Evolutionary conservation across 1,140 invertebrate genomes (phyloP).

Genomic region (Laodelphax striatellus): DNA sequence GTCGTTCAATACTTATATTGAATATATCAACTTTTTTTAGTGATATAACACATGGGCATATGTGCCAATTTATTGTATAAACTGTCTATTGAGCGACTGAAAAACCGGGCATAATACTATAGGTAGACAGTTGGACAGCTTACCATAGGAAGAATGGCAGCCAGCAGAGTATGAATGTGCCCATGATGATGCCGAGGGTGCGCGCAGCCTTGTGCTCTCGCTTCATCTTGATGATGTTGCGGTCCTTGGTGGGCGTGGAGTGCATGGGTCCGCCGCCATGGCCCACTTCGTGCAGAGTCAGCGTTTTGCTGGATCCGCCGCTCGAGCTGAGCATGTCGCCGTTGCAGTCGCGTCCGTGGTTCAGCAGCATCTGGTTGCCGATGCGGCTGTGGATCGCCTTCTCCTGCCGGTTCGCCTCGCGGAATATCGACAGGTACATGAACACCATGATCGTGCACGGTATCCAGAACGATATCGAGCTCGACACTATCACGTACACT

Average conservation of each 20-base stretch:
- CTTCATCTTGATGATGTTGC: slow-evolving; percentile 80
- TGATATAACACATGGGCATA: too few species aligned
- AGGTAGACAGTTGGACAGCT: too few species aligned
- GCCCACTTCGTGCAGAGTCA: slow-evolving; percentile 56
- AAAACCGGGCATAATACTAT: too few species aligned
- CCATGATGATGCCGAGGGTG: slow-evolving; percentile 88
- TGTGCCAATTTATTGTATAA: too few species aligned
- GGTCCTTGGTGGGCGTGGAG: slow-evolving; percentile 74
- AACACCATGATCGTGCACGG: slow-evolving; percentile 90
- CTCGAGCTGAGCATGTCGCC: slow-evolving; percentile 38
- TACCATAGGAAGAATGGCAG: slow-evolving; percentile 92
- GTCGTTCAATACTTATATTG: too few species aligned
- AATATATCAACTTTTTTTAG: too few species aligned
- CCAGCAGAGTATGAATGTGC: slow-evolving; percentile 89
- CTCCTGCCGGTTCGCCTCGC: slow-evolving; percentile 83
- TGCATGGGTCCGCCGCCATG: slow-evolving; percentile 33
- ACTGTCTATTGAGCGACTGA: too few species aligned
- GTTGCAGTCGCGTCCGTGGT: slow-evolving; percentile 50
- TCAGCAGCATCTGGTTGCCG: slow-evolving; percentile 65
- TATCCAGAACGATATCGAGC: slow-evolving; percentile 92
- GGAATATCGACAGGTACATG: slow-evolving; percentile 82
- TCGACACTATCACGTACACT: slow-evolving; percentile 80
- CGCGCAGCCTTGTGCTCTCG: slow-evolving; percentile 92
- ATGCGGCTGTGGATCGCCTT: slow-evolving; percentile 71
- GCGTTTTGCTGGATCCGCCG: slow-evolving; percentile 48